Evolutionary conservation across 2,888 invertebrate genomes (phyloP), one percentile per base, ranked within the genome.

Genomic region (Campoplex capitator): DNA sequence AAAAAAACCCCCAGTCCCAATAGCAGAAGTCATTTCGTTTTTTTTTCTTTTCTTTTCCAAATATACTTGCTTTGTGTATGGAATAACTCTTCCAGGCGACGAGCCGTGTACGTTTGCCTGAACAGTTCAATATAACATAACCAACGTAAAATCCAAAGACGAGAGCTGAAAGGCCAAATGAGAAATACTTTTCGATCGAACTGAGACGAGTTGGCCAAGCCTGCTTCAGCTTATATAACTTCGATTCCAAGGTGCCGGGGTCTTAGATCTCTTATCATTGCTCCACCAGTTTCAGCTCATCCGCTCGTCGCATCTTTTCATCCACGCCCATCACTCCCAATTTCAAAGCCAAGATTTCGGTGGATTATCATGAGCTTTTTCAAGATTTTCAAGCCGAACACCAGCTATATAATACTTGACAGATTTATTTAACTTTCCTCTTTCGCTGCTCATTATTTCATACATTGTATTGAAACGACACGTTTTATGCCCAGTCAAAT

Each of bases 101-200:
- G 88, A 83, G 88, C 88, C 89, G 32, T 87, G 89, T 70, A 70
- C 58, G 45, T 77, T 54, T 73, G 65, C 81, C 67, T 65, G 42
- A 75, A 77, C 81, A 71, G 67, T 54, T 65, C 54, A 51, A 70
- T 35, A 28, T 18, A 42, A 42, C 70, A 56, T 32, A 73, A 67
- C 83, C 73, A 56, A 70, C 83, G 86, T 93, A 93, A 23, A 23
- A 93, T 93, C 93, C 92, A 90, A 89, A 91, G 92, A 90, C 92
- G 89, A 89, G 89, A 89, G 89, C 87, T 92, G 92, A 93, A 92
- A 93, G 91, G 89, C 91, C 92, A 93, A 93, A 93, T 93, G 93
- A 93, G 93, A 93, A 93, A 93, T 93, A 93, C 92, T 93, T 93
- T 93, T 90, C 93, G 92, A 93, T 93, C 91, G 90, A 88, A 86